Base-by-base conservation (phyloP, 2,797 vertebrate genomes). In the Tiaroga cobitis region DNA sequence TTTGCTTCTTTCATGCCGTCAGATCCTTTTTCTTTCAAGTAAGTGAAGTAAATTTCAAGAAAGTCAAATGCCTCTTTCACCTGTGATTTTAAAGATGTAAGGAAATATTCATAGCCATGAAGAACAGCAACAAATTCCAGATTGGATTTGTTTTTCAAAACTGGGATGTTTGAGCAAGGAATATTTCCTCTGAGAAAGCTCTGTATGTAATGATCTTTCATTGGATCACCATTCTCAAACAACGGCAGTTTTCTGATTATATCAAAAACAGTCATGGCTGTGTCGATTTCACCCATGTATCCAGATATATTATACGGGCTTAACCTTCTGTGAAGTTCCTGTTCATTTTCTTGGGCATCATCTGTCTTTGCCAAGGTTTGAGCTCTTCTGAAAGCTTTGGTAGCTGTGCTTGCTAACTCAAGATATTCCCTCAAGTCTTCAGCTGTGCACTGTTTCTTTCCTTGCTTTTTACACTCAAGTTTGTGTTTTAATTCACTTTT, bases 221-320 rank as follows among this genome's bases (percentile, higher is more conserved):
- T 83, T 5, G 21, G 1, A 37, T 83, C 72, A 2, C 21, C 0
- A 6, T 4, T 1, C 21, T 65, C 3, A 21, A 83, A 83, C 59
- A 83, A 51, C 26, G 21, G 21, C 8, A 75, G 29, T 18, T 13
- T 39, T 9, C 7, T 75, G 29, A 83, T 5, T 0, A 75, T 67
- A 3, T 83, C 81, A 51, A 83, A 75, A 11, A 75, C 56, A 0
- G 4, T 68, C 15, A 83, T 61, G 5, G 32, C 24, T 1, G 4
- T 76, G 16, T 83, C 82, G 0, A 83, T 83, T 21, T 65, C 72
- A 46, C 82, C 32, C 43, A 83, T 76, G 16, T 83, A 34, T 0
- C 56, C 82, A 76, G 72, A 83, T 76, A 54, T 46, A 1, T 76
- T 83, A 15, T 83, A 83, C 0, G 73, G 8, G 8, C n/a, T 78